phyloP scores from a whole-genome alignment of 2,113 vertebrate genomes.

The Taxidea taxus region DNA sequence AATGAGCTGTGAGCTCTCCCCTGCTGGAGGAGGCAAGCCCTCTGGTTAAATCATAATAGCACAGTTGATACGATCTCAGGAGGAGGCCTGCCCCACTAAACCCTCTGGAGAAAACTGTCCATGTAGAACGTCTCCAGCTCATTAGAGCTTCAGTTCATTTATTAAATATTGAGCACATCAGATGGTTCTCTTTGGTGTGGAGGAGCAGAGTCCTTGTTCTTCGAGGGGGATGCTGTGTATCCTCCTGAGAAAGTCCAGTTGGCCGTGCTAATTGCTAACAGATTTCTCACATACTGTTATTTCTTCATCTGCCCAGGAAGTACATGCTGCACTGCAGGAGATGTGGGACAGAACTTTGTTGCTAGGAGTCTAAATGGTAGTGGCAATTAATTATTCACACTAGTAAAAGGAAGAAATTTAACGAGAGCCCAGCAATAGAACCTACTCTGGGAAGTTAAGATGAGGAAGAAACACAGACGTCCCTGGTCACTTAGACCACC shows the following conservation, averaged over 20 bases:
- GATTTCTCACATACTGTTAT: slow-evolving; percentile 79
- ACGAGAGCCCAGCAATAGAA: slow-evolving; percentile 27
- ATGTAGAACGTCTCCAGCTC: slow-evolving; percentile 71
- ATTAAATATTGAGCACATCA: slow-evolving; percentile 85
- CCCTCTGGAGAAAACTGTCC: slow-evolving; percentile 77
- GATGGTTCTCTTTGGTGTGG: slow-evolving; percentile 78
- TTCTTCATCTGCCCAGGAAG: slow-evolving; percentile 75
- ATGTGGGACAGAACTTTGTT: slow-evolving; percentile 69
- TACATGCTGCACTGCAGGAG: slow-evolving; percentile 48
- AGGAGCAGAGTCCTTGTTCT: slow-evolving; percentile 77
- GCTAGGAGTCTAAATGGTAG: slow-evolving; percentile 73
- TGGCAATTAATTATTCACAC: slow-evolving; percentile 76
- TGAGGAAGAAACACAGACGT: slow-evolving; percentile 23
- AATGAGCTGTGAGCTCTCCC: slow-evolving; percentile 53
- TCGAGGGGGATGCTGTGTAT: slow-evolving; percentile 74
- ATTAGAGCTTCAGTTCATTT: slow-evolving; percentile 83
- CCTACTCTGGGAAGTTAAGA: neutral
- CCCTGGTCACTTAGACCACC: neutral
- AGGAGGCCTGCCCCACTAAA: slow-evolving; percentile 72
- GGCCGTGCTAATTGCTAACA: slow-evolving; percentile 82
- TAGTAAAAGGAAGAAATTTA: slow-evolving; percentile 57
- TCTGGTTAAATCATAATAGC: slow-evolving; percentile 56
- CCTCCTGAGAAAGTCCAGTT: slow-evolving; percentile 83
- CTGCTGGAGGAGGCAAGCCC: slow-evolving; percentile 53
- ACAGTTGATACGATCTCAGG: slow-evolving; percentile 64